Base-by-base conservation (phyloP, 2,113 vertebrate genomes). In the Tyrannus savana region DNA sequence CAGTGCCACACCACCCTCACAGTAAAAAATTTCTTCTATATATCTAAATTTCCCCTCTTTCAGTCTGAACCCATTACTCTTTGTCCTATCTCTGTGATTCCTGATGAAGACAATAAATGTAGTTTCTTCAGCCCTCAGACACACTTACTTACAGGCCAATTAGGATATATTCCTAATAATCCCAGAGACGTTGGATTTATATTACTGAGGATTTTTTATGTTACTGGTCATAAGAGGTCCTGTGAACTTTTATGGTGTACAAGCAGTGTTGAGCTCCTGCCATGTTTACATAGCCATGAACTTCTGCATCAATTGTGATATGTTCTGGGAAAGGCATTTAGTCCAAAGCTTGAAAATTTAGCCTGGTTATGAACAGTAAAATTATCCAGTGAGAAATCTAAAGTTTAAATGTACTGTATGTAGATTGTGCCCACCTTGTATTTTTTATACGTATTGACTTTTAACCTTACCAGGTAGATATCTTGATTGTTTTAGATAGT, bases 401-500 rank as follows among this genome's bases (percentile, higher is more conserved):
- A 89, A 85, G 53, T 30, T 79, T 56, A 47, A 75, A 17, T 9
- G 13, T 37, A 56, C 11, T 44, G 18, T 31, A 60, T 2, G 4
- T 24, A 59, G 53, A 68, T 22, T 30, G 16, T 68, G 68, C 50
- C 63, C 24, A 71, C 25, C 17, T 90, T 83, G 7, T 71, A 33
- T 64, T 90, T 91, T 76, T 39, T 23, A 2, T 41, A 47, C 16
- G 10, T 55, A 86, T 18, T 66, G 46, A 82, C 15, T 78, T 90
- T 35, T 63, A 79, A 23, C 60, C 97, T 97, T 97, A 99, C 99
- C 99, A 90, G 99, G 99, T 66, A 99, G 96, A 35, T 99, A 99
- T 92, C 99, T 98, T 59, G 99, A 99, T 80, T 99, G 99, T 91
- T 98, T 98, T 93, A 99, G 97, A 93, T 99, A 99, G 98, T 99